Conservation (phyloP, 2,113 vertebrate genomes). For the Dipodomys ordii region DNA sequence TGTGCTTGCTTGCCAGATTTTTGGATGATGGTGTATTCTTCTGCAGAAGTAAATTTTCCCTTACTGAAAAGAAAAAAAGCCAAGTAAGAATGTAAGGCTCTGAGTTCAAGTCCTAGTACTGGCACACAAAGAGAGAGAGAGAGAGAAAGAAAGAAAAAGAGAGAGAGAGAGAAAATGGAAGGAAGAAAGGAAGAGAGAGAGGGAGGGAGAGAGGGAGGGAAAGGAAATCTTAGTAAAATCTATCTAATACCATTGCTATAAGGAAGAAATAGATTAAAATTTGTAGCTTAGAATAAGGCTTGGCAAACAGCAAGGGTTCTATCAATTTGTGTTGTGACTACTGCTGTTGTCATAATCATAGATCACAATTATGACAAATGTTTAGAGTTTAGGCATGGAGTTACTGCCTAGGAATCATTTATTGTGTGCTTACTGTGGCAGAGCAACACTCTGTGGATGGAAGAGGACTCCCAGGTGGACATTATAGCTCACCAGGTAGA, state of each 20-base stretch:
- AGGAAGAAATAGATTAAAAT: neutral
- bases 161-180: too few species aligned
- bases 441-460: neutral
- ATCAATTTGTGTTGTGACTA: neutral
- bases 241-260: neutral
- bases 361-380: neutral
- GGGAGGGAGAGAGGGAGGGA: neutral
- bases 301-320: neutral
- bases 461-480: neutral
- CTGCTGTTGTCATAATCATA: neutral
- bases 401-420: neutral
- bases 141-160: too few species aligned
- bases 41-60: too few species aligned
- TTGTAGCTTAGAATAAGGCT: neutral
- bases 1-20: too few species aligned
- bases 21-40: too few species aligned
- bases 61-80: too few species aligned
- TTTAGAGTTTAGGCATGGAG: neutral
- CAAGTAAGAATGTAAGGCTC: too few species aligned
- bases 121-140: too few species aligned
- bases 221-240: neutral
- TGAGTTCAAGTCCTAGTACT: too few species aligned
- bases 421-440: neutral
- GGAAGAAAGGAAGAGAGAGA: too few species aligned
- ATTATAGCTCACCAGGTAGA: neutral